Evolutionary conservation across 2,888 invertebrate genomes (phyloP).

Genomic region (Cyrtodaria siliqua): DNA sequence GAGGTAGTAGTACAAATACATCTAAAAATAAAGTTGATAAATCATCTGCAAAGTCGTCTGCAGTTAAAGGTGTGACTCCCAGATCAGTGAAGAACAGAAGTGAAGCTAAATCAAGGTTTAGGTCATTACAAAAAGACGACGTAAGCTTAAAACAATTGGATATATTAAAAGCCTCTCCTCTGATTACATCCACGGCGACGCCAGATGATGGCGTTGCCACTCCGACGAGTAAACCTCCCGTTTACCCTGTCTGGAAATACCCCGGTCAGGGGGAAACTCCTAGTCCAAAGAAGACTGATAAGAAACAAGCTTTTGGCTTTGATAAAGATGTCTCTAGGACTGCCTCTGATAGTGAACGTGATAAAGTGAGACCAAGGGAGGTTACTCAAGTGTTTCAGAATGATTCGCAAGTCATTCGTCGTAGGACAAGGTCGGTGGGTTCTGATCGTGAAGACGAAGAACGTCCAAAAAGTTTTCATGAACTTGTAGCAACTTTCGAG

Average conservation of each 20-base stretch:
- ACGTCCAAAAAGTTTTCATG: slow-evolving; percentile 80
- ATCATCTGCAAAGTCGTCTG: slow-evolving; percentile 21
- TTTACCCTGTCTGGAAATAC: slow-evolving; percentile 67
- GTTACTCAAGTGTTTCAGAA: background rate
- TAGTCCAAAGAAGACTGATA: slow-evolving; percentile 33
- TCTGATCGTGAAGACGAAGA: slow-evolving; percentile 57
- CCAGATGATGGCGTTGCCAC: slow-evolving; percentile 31
- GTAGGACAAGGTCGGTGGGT: slow-evolving; percentile 43
- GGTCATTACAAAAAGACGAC: slow-evolving; percentile 51
- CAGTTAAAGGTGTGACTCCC: slow-evolving; percentile 60
- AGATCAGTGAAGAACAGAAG: slow-evolving; percentile 71
- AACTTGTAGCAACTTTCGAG: slow-evolving; percentile 78
- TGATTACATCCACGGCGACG: slow-evolving; percentile 21
- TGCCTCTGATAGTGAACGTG: slow-evolving; percentile 43
- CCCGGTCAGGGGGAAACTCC: slow-evolving; percentile 43
- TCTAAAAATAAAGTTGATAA: slow-evolving; percentile 41
- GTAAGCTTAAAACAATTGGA: slow-evolving; percentile 33
- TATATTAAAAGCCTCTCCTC: background rate
- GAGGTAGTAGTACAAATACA: slow-evolving; percentile 9
- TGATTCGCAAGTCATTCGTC: slow-evolving; percentile 29
- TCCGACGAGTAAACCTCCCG: slow-evolving; percentile 69
- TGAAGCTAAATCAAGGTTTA: slow-evolving; percentile 62
- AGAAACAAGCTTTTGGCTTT: slow-evolving; percentile 15
- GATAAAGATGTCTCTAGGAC: slow-evolving; percentile 31
- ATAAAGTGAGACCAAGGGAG: background rate